Conservation (phyloP, 2,113 vertebrate species). For the Equus quagga region DNA sequence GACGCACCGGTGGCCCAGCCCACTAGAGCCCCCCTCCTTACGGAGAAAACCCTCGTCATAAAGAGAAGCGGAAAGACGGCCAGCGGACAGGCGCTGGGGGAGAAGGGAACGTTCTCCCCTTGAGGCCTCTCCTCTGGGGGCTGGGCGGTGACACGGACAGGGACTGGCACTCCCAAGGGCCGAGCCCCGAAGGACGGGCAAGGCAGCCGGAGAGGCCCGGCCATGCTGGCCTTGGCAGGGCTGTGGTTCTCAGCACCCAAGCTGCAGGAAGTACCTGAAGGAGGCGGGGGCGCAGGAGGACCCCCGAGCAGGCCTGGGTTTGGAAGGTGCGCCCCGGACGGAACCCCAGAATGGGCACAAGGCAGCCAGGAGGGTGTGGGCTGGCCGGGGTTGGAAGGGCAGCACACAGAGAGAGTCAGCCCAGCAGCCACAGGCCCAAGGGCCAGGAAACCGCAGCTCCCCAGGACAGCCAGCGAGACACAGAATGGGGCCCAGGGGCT, state of each 20-base stretch:
- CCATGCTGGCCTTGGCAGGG: background rate
- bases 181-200: rapidly evolving
- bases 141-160: background rate
- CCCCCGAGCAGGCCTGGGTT: background rate
- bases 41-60: background rate
- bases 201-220: background rate
- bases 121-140: background rate
- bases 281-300: too few species aligned
- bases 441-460: background rate
- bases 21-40: background rate
- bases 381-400: rapidly evolving
- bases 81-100: background rate
- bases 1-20: background rate
- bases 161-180: background rate
- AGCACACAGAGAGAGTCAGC: rapidly evolving
- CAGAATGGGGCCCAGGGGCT: too few species aligned
- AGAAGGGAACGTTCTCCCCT: background rate
- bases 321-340: background rate
- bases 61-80: background rate
- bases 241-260: background rate
- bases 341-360: background rate
- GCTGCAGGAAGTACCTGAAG: background rate
- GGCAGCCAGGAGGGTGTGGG: background rate
- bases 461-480: background rate
- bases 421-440: background rate